Percentiles rank a stretch among this genome's conserved stretches.
These are phyloP conservation scores for Perca flavescens DNA, from an alignment of 2,113 vertebrate species.

Conservation along the genomic window DNA sequence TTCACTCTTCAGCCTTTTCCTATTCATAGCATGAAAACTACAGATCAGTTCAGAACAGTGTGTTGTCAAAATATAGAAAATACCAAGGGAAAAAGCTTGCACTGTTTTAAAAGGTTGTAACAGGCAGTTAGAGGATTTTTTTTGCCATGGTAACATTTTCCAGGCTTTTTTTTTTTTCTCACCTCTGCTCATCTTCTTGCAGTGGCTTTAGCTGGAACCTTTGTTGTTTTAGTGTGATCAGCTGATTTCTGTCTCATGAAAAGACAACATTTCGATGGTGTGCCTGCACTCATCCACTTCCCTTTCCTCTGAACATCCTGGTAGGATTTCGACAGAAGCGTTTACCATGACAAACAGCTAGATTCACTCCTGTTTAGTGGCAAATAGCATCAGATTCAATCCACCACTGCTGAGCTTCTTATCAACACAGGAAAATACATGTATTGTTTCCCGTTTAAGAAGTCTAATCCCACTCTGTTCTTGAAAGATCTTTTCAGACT, in stretches of 20 bases:
- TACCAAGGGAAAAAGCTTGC: background rate
- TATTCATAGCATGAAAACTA: background rate
- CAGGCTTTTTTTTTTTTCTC: background rate
- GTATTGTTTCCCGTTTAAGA: constrained; percentile 40
- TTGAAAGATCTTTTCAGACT: constrained; percentile 7
- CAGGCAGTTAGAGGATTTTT: too few relatives aligned
- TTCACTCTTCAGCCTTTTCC: background rate
- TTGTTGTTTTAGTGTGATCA: constrained; percentile 38
- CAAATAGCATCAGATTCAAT: constrained; percentile 44
- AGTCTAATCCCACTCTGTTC: constrained; percentile 45
- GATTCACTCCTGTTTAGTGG: constrained; percentile 19
- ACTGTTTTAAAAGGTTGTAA: background rate
- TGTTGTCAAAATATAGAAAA: background rate
- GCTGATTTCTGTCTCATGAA: constrained; percentile 7
- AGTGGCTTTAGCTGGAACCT: background rate
- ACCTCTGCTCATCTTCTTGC: background rate
- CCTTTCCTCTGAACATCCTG: constrained; percentile 6
- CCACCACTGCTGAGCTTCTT: constrained; percentile 49
- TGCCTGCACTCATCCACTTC: constrained; percentile 18
- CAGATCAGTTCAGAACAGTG: background rate
- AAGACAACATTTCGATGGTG: background rate
- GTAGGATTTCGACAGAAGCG: constrained; percentile 31
- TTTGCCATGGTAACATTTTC: background rate
- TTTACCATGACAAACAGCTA: constrained; percentile 34
- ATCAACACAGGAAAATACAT: constrained; percentile 42